These are phyloP conservation scores for Phrixothrix hirtus DNA, from an alignment of 2,888 invertebrate genomes.

Conservation along the genomic window DNA sequence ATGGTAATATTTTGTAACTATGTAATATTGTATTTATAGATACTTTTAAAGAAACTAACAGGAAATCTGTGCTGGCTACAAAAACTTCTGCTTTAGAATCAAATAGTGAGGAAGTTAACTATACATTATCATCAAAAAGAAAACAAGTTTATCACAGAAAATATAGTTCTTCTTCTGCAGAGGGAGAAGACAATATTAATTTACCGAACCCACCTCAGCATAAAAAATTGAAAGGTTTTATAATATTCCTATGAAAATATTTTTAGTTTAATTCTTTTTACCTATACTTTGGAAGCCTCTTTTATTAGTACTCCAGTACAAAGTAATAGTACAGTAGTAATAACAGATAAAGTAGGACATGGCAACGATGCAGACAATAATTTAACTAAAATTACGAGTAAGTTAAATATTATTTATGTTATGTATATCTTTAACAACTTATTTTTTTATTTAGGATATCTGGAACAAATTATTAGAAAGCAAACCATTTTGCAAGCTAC, in stretches of 20 bases:
- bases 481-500: background rate
- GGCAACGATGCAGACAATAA: too few relatives aligned
- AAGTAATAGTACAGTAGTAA: too few relatives aligned
- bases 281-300: too few relatives aligned
- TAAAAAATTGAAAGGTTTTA: too few relatives aligned
- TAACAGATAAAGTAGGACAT: too few relatives aligned
- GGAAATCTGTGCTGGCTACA: background rate
- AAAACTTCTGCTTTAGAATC: slow-evolving; percentile 1
- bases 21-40: background rate
- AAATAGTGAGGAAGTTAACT: background rate
- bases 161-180: background rate
- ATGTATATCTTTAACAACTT: background rate
- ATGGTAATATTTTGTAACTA: slow-evolving; percentile 1
- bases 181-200: background rate
- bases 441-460: background rate
- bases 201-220: background rate
- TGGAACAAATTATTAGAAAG: background rate
- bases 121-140: background rate
- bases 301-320: too few relatives aligned
- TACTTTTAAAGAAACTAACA: slow-evolving; percentile 1
- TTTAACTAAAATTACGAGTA: background rate
- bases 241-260: too few relatives aligned
- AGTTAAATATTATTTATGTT: background rate
- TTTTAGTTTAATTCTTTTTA: too few relatives aligned
- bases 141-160: background rate